These are phyloP conservation scores for Romanogobio albipinnatus DNA, from an alignment of 2,113 vertebrate species.

Conservation along the genomic window DNA sequence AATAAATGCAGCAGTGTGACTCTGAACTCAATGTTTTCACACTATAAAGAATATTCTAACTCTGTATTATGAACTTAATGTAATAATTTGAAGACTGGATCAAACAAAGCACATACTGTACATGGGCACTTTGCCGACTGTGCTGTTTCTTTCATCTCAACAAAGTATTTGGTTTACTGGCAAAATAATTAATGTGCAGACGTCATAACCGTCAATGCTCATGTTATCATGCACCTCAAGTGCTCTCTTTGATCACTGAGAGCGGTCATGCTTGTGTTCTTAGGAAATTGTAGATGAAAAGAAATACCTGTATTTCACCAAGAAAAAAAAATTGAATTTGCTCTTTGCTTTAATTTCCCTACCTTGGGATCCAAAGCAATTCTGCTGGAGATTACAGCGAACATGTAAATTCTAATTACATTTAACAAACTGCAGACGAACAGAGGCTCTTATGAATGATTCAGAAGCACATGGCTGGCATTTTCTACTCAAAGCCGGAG, in stretches of 20 bases:
- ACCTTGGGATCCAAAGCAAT: constrained; percentile 62
- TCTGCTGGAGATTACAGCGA: constrained; percentile 44
- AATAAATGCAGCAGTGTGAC: background rate
- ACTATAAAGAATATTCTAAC: background rate
- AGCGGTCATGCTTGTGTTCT: constrained; percentile 11
- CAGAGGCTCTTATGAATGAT: constrained; percentile 62
- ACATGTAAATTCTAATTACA: constrained; percentile 69
- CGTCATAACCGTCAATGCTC: background rate
- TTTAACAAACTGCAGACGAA: constrained; percentile 57
- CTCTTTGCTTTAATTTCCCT: constrained; percentile 66
- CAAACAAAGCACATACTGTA: background rate
- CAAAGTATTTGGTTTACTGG: background rate
- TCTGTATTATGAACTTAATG: background rate
- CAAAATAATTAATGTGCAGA: constrained; percentile 11
- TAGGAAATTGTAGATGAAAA: constrained; percentile 32
- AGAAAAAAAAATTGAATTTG: constrained; percentile 49
- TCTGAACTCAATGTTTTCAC: background rate
- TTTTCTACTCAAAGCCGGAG: constrained; percentile 31
- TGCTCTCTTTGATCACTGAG: constrained; percentile 22
- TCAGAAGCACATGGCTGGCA: constrained; percentile 59
- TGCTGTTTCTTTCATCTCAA: constrained; percentile 24
- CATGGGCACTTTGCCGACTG: background rate
- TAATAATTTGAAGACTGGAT: background rate
- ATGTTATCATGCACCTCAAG: constrained; percentile 13
- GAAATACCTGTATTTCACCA: constrained; percentile 51